Evolutionary conservation across 2,797 vertebrate species (phyloP).

Genomic region (Mionectes olivaceus): DNA sequence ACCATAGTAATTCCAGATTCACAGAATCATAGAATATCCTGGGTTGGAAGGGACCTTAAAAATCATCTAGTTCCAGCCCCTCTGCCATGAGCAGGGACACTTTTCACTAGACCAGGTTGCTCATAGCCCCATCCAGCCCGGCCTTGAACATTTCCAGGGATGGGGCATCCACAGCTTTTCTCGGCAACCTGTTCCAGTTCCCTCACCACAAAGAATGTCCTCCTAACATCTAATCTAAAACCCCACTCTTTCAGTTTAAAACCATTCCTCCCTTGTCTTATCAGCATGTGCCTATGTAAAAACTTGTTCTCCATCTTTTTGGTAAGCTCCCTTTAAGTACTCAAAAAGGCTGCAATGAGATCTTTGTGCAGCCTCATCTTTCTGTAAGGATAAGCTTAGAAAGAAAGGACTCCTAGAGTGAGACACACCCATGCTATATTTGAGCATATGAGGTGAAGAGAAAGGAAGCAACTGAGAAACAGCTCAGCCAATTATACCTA

Average conservation of each 20-base stretch:
- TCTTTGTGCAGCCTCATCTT: accelerated
- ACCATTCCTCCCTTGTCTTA: neutral
- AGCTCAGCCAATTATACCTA: neutral
- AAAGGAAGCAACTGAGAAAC: neutral
- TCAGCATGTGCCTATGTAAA: neutral
- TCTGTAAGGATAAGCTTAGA: neutral
- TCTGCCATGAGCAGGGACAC: neutral
- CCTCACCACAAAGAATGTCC: neutral
- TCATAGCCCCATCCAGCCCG: neutral
- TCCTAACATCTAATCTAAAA: neutral
- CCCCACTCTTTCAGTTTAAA: neutral
- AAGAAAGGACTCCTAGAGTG: neutral
- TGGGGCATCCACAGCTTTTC: neutral
- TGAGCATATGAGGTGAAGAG: neutral
- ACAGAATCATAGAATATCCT: neutral
- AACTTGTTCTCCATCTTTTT: neutral
- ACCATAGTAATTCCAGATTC: neutral
- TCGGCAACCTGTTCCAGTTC: neutral
- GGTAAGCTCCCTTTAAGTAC: neutral
- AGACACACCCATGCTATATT: neutral
- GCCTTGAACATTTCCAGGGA: neutral
- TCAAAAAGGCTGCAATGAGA: neutral
- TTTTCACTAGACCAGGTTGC: neutral
- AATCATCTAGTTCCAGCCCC: neutral
- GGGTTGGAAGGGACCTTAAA: neutral